Percentiles rank a stretch among this genome's conserved stretches.
Conservation (phyloP, 2,888 invertebrate species). For the Prosopocoilus inquinatus region DNA sequence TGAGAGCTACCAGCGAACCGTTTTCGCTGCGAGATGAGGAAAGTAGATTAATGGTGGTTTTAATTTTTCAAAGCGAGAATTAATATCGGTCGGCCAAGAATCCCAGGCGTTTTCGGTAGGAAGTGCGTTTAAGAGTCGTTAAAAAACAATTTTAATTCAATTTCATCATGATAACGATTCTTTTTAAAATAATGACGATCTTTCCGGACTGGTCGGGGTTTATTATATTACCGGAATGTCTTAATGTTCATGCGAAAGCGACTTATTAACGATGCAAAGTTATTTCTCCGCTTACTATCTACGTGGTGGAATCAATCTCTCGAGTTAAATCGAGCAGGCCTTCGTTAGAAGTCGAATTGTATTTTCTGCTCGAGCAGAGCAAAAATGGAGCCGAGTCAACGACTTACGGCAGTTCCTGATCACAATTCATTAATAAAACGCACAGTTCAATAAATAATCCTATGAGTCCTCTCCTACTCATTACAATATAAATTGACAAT, state of each 20-base stretch:
- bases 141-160: conserved; percentile 16
- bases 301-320: too few relatives aligned
- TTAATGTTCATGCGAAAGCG: too few relatives aligned
- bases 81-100: conserved; percentile 11
- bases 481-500: conserved; percentile 12
- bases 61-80: conserved; percentile 18
- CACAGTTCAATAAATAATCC: conserved; percentile 13
- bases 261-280: too few relatives aligned
- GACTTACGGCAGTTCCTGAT: conserved; percentile 7
- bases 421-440: conserved; percentile 16
- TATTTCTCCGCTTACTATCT: too few relatives aligned
- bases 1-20: conserved; percentile 18
- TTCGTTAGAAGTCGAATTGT: too few relatives aligned
- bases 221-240: too few relatives aligned
- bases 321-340: too few relatives aligned
- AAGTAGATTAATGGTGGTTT: conserved; percentile 17
- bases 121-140: conserved; percentile 10
- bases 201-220: too few relatives aligned
- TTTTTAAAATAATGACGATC: too few relatives aligned
- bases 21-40: conserved; percentile 13
- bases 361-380: too few relatives aligned
- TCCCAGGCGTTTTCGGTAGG: conserved; percentile 5
- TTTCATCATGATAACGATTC: conserved; percentile 1
- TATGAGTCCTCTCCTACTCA: conserved; percentile 7
- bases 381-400: conserved; percentile 1